Evolutionary conservation across 2,888 invertebrate genomes (phyloP).

Genomic region (Scaptomyza reducta): DNA sequence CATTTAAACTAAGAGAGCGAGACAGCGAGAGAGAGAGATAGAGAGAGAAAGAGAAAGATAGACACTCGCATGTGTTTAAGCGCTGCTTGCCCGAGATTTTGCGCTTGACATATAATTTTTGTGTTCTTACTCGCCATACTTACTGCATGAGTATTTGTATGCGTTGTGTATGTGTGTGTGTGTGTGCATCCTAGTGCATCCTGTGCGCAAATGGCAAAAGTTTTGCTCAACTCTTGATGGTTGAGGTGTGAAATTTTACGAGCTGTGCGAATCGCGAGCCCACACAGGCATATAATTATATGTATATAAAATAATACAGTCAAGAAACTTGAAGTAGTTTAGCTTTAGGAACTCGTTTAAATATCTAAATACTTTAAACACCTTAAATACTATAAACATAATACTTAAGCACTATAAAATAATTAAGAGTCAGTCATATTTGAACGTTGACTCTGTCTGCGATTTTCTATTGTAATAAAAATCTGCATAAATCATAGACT

Average conservation of each 20-base stretch:
- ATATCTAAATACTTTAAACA: neutral
- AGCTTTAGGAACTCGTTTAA: slow-evolving; percentile 8
- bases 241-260: slow-evolving; percentile 67
- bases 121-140: slow-evolving; percentile 44
- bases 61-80: slow-evolving; percentile 46
- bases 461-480: too few relatives aligned
- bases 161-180: slow-evolving; percentile 27
- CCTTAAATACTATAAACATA: neutral
- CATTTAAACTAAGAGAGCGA: slow-evolving; percentile 33
- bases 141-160: slow-evolving; percentile 25
- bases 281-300: slow-evolving; percentile 74
- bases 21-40: slow-evolving; percentile 1
- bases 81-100: slow-evolving; percentile 61
- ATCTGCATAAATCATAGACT: too few relatives aligned
- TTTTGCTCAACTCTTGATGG: slow-evolving; percentile 60
- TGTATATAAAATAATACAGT: too few relatives aligned
- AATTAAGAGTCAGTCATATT: too few relatives aligned
- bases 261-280: slow-evolving; percentile 40
- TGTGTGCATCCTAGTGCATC: slow-evolving; percentile 54
- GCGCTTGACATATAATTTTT: slow-evolving; percentile 77
- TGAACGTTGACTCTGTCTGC: too few relatives aligned
- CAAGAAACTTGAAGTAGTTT: slow-evolving; percentile 25
- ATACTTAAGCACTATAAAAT: neutral
- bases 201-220: slow-evolving; percentile 58
- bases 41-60: slow-evolving; percentile 7